phyloP scores from a whole-genome alignment of 2,888 invertebrate genomes.

The Brenthis ino region DNA sequence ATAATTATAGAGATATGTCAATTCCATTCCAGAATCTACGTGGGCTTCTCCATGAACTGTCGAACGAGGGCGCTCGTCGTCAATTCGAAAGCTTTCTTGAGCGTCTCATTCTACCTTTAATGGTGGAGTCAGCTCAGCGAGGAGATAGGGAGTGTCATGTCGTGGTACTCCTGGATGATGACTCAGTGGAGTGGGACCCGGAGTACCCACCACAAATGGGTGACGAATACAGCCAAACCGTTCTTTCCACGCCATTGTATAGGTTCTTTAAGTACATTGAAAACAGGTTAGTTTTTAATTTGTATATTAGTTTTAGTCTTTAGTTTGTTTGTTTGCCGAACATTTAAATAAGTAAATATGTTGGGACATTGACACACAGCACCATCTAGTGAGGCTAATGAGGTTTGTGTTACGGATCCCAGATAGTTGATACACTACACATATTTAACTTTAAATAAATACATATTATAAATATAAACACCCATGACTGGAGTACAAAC shows the following conservation, averaged over 20 bases:
- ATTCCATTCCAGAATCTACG: conserved; percentile 89
- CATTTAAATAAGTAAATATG: too few relatives aligned
- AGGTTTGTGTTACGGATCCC: too few relatives aligned
- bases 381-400: too few relatives aligned
- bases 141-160: conserved; percentile 99
- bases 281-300: conserved; percentile 80
- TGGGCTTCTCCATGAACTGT: conserved; percentile 97
- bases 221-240: conserved; percentile 98
- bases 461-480: too few relatives aligned
- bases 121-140: conserved; percentile 96
- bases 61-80: conserved; percentile 98
- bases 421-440: too few relatives aligned
- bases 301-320: too few relatives aligned
- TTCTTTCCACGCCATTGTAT: conserved; percentile 97
- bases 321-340: too few relatives aligned
- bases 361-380: too few relatives aligned
- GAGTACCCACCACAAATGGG: conserved; percentile 99
- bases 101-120: conserved; percentile 95
- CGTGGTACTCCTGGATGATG: conserved; percentile 78
- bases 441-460: too few relatives aligned
- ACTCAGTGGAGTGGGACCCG: conserved; percentile 80
- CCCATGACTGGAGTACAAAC: too few relatives aligned
- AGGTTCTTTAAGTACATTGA: conserved; percentile 99
- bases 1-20: neutral
- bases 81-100: conserved; percentile 99